Evolutionary conservation across 2,888 invertebrate species (phyloP).

Genomic region (Netelia virgata): DNA sequence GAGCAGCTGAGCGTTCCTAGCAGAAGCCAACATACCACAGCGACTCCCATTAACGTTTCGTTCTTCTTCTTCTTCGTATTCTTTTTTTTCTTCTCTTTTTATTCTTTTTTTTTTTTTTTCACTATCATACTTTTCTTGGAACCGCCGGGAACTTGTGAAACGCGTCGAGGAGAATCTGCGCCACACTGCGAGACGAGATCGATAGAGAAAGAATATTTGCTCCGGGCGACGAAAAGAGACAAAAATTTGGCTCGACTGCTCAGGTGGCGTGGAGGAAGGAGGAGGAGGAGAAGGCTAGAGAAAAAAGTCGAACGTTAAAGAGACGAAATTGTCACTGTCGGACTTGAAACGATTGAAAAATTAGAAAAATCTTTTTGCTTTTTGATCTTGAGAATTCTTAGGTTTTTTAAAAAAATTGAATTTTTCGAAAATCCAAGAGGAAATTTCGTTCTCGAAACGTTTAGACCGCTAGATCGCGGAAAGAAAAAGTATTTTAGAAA

Average conservation of each 20-base stretch:
- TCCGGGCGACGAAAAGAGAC: neutral
- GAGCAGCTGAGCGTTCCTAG: neutral
- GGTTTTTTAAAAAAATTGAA: too few relatives aligned
- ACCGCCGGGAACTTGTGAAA: slow-evolving; percentile 20
- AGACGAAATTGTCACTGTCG: too few relatives aligned
- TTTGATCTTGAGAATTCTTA: too few relatives aligned
- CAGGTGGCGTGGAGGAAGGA: too few relatives aligned
- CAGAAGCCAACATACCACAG: neutral
- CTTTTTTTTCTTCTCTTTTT: neutral
- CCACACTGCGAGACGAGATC: neutral
- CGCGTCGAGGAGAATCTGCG: slow-evolving; percentile 10
- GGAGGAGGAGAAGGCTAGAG: too few relatives aligned
- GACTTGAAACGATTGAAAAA: too few relatives aligned
- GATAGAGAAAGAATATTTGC: neutral
- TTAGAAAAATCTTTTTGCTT: too few relatives aligned
- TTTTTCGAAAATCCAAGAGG: too few relatives aligned
- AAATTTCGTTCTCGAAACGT: too few relatives aligned
- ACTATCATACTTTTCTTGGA: neutral
- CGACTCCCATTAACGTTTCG: slow-evolving; percentile 28
- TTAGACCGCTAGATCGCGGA: too few relatives aligned
- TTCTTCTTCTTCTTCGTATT: neutral
- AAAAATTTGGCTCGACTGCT: neutral
- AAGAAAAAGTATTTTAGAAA: too few relatives aligned
- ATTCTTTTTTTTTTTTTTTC: slow-evolving; percentile 5
- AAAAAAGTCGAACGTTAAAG: too few relatives aligned